Evolutionary conservation across 2,797 vertebrate genomes (phyloP).

Genomic region (Silurus aristotelis): DNA sequence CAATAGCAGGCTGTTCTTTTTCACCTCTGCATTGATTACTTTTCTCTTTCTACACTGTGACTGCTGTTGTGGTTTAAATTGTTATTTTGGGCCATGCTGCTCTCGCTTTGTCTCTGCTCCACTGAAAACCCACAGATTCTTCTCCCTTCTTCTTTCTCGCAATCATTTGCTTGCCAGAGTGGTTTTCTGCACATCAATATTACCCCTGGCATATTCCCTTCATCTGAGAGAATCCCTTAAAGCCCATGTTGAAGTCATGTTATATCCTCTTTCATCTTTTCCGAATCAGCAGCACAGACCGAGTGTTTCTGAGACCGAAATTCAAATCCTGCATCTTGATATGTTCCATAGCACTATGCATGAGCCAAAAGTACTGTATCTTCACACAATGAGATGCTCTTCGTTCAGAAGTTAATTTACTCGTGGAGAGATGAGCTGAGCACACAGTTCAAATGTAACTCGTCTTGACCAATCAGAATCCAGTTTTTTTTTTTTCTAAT

Average conservation of each 20-base stretch:
- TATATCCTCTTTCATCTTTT: constrained; percentile 16
- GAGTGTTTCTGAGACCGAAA: not conserved
- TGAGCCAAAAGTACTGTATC: not conserved
- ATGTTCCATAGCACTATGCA: not conserved
- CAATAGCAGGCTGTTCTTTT: not conserved
- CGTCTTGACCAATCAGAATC: not conserved
- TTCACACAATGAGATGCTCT: not conserved
- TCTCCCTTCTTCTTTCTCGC: not conserved
- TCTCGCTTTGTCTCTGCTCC: not conserved
- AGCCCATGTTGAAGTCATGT: constrained; percentile 2
- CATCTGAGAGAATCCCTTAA: constrained; percentile 5
- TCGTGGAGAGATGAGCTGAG: not conserved
- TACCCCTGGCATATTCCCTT: constrained; percentile 18
- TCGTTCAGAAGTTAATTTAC: constrained; percentile 1
- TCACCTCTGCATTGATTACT: not conserved
- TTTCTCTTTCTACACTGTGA: not conserved
- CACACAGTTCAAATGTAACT: not conserved
- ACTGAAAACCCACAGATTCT: not conserved
- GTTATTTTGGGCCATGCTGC: not conserved
- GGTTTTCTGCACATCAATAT: constrained; percentile 21
- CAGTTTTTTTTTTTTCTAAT: not conserved
- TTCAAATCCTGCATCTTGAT: constrained; percentile 13
- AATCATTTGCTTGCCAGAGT: not conserved
- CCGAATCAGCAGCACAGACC: not conserved
- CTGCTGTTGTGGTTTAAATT: not conserved